Conservation (phyloP, 2,113 vertebrate species). For the Sander vitreus region DNA sequence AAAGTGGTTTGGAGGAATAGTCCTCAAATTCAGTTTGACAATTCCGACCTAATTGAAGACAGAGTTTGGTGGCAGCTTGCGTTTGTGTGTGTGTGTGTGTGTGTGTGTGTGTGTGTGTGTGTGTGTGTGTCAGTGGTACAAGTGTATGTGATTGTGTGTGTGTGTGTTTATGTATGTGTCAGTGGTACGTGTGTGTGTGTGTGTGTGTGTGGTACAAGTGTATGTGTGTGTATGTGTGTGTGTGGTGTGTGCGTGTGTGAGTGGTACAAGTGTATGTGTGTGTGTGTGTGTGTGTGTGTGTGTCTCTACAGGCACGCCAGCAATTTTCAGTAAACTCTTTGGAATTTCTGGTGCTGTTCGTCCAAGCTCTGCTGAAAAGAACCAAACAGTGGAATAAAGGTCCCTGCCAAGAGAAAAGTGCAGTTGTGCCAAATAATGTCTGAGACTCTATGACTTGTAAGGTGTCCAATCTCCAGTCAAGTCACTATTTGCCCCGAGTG, state of each 20-base stretch:
- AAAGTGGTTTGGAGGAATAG: constrained; percentile 49
- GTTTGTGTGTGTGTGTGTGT: constrained; percentile 15
- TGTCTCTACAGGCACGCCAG: constrained; percentile 65
- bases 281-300: constrained; percentile 57
- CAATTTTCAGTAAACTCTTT: constrained; percentile 73
- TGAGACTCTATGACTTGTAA: constrained; percentile 67
- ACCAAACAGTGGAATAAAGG: constrained; percentile 73
- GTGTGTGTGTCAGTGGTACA: constrained; percentile 1
- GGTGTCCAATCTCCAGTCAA: constrained; percentile 77
- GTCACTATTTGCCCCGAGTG: constrained; percentile 69
- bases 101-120: constrained; percentile 27
- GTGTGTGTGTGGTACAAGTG: constrained; percentile 39
- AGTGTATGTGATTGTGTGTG: too few species aligned
- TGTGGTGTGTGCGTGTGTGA: constrained; percentile 22
- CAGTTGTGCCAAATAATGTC: constrained; percentile 70
- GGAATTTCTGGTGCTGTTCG: constrained; percentile 76
- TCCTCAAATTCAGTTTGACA: constrained; percentile 46
- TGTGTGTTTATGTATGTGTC: too few species aligned
- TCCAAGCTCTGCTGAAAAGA: constrained; percentile 76
- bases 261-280: neutral
- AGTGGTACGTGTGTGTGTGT: constrained; percentile 5
- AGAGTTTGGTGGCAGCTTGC: constrained; percentile 47
- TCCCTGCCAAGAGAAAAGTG: constrained; percentile 74
- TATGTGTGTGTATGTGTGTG: too few species aligned
- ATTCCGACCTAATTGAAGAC: constrained; percentile 66